Base-by-base conservation (phyloP, 2,113 vertebrate species). In the Tupaia chinensis region DNA sequence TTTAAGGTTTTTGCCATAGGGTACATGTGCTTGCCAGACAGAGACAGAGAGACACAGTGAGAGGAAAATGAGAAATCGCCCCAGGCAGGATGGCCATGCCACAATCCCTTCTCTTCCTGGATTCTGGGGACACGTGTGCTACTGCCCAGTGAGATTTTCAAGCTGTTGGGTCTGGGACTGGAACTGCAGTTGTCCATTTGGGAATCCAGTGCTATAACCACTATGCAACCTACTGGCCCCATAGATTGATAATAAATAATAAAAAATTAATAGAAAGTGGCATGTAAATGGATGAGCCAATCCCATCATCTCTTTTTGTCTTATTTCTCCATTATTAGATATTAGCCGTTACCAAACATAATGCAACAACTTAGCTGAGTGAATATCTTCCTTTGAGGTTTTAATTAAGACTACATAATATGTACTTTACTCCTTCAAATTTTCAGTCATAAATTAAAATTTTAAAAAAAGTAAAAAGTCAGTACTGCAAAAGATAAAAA, bases 401-500 rank as follows among this genome's bases (percentile, higher is more conserved):
- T 97, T 81, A 80, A 77, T 87, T 86, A 83, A 87, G 76, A 85
- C 14, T 44, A 82, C 60, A 69, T 1, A 60, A n/a, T 63, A 34
- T 54, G 10, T 63, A 32, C 27, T 44, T 25, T 7, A 77, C 6
- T 92, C 29, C 1, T 78, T 93, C 25, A 68, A 16, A 79, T 77
- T 90, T 85, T 29, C 7, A 60, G 23, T 77, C 25, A 94, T 78
- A 85, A 72, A 72, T 78, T 84, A 65, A 54, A 44, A 44, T n/a
- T n/a, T 81, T 95, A 91, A 84, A n/a, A 79, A 32, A 29, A 87
- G 90, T 78, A 87, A 65, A 54, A 73, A 61, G 25, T 68, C 32
- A 74, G 15, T 61, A 65, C 10, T 76, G 72, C 72, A 16, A 82
- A 95, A 63, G 68, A 84, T 68, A 94, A 90, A 81, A 81, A 1